Evolutionary conservation across 1,140 invertebrate genomes (phyloP).

Genomic region (Cyphomyrmex costatus): DNA sequence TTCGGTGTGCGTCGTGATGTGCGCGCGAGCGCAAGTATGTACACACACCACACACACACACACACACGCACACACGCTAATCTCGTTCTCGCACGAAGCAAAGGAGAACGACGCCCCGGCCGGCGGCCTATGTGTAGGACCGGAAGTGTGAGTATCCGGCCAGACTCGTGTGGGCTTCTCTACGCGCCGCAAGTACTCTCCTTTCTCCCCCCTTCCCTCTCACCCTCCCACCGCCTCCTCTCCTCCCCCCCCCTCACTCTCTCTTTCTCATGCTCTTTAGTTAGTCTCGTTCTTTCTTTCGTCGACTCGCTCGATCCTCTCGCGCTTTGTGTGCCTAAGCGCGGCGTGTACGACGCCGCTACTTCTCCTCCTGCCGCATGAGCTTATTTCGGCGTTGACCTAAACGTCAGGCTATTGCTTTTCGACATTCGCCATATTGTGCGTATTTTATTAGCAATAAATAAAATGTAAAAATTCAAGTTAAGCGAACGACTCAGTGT

Average conservation of each 20-base stretch:
- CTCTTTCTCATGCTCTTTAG: slow-evolving; percentile 28
- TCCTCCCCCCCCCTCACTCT: slow-evolving; percentile 24
- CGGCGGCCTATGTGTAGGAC: slow-evolving; percentile 85
- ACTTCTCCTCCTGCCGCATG: slow-evolving; percentile 1
- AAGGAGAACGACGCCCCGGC: slow-evolving; percentile 78
- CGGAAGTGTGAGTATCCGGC: slow-evolving; percentile 87
- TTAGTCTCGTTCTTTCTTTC: slow-evolving; percentile 61
- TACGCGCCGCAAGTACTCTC: slow-evolving; percentile 78
- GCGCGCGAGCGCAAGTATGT: not conserved
- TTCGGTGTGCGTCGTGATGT: slow-evolving; percentile 20
- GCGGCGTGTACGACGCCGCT: slow-evolving; percentile 30
- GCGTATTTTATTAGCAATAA: not conserved
- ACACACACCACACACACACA: not conserved
- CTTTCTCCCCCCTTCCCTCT: slow-evolving; percentile 61
- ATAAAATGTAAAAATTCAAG: slow-evolving; percentile 3
- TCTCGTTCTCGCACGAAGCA: slow-evolving; percentile 57
- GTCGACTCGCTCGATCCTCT: slow-evolving; percentile 55
- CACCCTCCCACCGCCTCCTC: too few relatives aligned
- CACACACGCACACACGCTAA: slow-evolving; percentile 40
- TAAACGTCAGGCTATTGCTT: not conserved
- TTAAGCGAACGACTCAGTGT: not conserved
- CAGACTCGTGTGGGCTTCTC: slow-evolving; percentile 87
- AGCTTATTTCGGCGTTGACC: slow-evolving; percentile 26
- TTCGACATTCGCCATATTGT: not conserved
- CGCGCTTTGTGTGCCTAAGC: slow-evolving; percentile 63